Conservation (phyloP, 2,888 invertebrate species). For the Saturnia japonica region DNA sequence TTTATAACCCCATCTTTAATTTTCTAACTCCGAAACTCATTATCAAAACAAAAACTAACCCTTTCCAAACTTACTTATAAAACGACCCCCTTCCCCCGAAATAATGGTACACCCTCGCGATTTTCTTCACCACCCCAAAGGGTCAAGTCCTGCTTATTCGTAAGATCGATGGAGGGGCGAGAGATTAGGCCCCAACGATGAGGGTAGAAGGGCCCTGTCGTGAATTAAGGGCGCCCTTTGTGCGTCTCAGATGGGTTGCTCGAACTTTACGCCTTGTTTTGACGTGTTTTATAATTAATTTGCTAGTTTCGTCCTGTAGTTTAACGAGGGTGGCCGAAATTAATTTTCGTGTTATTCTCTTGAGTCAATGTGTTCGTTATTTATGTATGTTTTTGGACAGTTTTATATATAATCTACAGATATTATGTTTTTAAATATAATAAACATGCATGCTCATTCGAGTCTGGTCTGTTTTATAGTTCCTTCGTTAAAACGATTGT, state of each 20-base stretch:
- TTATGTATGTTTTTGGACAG: not conserved
- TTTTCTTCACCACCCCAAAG: slow-evolving; percentile 71
- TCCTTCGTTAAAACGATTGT: no score
- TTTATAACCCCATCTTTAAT: not conserved
- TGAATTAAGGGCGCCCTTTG: slow-evolving; percentile 72
- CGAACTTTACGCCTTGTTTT: slow-evolving; percentile 76
- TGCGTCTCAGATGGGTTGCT: slow-evolving; percentile 72
- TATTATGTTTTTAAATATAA: no score
- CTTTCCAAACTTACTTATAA: slow-evolving; percentile 59
- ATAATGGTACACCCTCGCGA: slow-evolving; percentile 65
- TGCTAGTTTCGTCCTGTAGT: slow-evolving; percentile 77
- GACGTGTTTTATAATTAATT: slow-evolving; percentile 81
- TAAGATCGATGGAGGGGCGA: slow-evolving; percentile 78
- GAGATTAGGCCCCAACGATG: slow-evolving; percentile 76
- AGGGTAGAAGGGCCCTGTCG: slow-evolving; percentile 67
- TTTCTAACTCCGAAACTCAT: slow-evolving; percentile 23
- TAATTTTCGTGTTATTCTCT: slow-evolving; percentile 59
- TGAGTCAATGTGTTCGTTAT: slow-evolving; percentile 25
- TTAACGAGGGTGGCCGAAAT: slow-evolving; percentile 66
- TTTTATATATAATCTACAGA: no score
- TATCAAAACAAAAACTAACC: slow-evolving; percentile 66
- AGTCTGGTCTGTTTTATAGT: no score
- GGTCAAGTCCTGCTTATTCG: slow-evolving; percentile 73
- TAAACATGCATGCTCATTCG: no score
- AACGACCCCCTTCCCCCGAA: slow-evolving; percentile 44